Evolutionary conservation across 2,797 vertebrate species (phyloP).

Genomic region (Momotus momota): DNA sequence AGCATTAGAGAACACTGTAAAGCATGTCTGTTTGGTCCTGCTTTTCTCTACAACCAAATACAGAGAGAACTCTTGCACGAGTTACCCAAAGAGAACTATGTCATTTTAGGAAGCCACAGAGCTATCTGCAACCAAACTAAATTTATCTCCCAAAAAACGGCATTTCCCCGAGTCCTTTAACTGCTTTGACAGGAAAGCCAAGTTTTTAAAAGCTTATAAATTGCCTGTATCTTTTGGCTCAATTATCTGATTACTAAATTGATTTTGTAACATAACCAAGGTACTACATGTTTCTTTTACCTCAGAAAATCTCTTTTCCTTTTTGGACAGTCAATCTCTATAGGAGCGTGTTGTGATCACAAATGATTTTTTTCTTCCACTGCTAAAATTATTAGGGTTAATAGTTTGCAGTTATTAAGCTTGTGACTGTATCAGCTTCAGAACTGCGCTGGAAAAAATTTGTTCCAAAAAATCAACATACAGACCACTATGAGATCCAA

Average conservation of each 20-base stretch:
- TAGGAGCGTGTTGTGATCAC: neutral
- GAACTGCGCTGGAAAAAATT: neutral
- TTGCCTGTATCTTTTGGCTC: neutral
- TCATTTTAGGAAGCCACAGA: neutral
- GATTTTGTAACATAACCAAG: constrained; percentile 34
- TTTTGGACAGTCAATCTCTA: neutral
- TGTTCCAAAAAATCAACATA: neutral
- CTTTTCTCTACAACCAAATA: neutral
- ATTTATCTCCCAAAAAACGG: neutral
- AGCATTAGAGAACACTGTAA: neutral
- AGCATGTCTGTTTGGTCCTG: neutral
- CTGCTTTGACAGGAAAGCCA: neutral
- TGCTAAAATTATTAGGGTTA: neutral
- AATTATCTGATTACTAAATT: constrained; percentile 39
- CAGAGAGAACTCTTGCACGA: neutral
- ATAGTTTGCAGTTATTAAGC: neutral
- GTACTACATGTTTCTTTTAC: neutral
- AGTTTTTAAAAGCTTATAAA: neutral
- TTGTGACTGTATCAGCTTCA: neutral
- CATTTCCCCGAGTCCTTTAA: neutral
- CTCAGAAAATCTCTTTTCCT: neutral
- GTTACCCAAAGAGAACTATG: neutral
- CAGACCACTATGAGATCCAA: neutral
- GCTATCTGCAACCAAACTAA: neutral
- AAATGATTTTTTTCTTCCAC: neutral